Evolutionary conservation across 1,140 invertebrate genomes (phyloP).

Genomic region (Cheumatopsyche charites): DNA sequence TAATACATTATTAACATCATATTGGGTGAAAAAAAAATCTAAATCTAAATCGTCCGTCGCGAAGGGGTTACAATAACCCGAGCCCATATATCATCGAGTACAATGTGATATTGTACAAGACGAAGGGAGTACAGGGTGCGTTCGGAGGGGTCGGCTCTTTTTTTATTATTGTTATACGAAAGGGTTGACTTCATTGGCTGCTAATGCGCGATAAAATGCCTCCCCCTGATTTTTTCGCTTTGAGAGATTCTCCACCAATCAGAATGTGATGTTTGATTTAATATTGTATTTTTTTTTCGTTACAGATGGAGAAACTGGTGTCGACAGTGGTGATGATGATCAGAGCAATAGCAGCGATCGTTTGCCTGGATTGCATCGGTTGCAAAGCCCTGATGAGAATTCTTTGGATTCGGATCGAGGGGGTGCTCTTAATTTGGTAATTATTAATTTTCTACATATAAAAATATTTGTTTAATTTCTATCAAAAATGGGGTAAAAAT

Average conservation of each 20-base stretch:
- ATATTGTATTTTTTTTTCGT: constrained; percentile 8
- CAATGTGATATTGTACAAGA: too few species aligned
- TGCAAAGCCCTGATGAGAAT: constrained; percentile 59
- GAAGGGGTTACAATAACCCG: constrained; percentile 41
- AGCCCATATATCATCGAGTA: constrained; percentile 45
- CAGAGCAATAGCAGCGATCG: constrained; percentile 60
- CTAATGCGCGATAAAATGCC: constrained; percentile 48
- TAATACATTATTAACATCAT: constrained; percentile 39
- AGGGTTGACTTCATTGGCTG: constrained; percentile 45
- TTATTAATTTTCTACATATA: not conserved
- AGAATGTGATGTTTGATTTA: not conserved
- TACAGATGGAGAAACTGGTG: constrained; percentile 61
- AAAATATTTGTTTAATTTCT: not conserved
- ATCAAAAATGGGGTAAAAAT: too few species aligned
- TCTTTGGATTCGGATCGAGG: constrained; percentile 64
- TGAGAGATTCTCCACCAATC: not conserved
- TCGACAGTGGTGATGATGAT: constrained; percentile 62
- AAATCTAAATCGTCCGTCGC: constrained; percentile 4
- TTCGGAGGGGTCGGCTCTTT: too few species aligned
- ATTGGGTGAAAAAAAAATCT: too few species aligned
- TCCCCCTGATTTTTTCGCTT: not conserved
- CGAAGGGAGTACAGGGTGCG: too few species aligned
- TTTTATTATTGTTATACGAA: not conserved
- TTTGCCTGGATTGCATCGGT: constrained; percentile 49
- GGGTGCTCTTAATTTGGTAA: constrained; percentile 64